phyloP scores from a whole-genome alignment of 1,140 invertebrate genomes.

The Marisa cornuarietis region DNA sequence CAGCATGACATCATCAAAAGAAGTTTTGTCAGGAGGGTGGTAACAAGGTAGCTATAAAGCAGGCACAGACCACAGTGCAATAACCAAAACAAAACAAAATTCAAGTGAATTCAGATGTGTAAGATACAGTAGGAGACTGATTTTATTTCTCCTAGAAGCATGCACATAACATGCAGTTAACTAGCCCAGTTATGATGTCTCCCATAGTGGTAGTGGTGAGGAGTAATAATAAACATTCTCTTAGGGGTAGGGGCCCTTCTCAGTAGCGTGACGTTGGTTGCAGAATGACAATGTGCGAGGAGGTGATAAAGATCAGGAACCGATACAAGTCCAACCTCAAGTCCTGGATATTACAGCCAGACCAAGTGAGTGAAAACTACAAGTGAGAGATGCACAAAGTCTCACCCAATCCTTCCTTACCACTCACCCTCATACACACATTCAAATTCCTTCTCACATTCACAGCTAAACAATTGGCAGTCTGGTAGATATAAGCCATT shows the following conservation, averaged over 20 bases:
- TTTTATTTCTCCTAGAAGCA: not conserved
- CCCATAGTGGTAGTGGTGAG: no score
- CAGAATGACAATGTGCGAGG: slow-evolving; percentile 50
- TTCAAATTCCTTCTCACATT: no score
- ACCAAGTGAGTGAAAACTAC: no score
- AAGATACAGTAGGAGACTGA: not conserved
- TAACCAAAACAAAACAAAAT: not conserved
- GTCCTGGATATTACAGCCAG: slow-evolving; percentile 79
- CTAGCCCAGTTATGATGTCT: not conserved
- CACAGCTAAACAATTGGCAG: no score
- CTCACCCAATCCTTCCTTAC: no score
- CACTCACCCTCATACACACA: no score
- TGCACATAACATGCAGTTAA: not conserved
- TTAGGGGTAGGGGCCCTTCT: not conserved
- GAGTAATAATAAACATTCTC: not conserved
- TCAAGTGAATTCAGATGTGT: not conserved
- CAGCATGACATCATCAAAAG: not conserved
- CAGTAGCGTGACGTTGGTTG: slow-evolving; percentile 30
- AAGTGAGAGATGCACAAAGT: no score
- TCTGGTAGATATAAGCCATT: no score
- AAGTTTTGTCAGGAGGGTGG: not conserved
- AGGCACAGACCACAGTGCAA: not conserved
- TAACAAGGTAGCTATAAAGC: not conserved
- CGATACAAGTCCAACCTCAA: slow-evolving; percentile 87
- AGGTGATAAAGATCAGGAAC: slow-evolving; percentile 66